Percentiles rank a stretch among this genome's conserved stretches.
Evolutionary conservation across 1,140 invertebrate genomes (phyloP).

Genomic region (Cephus cinctus): DNA sequence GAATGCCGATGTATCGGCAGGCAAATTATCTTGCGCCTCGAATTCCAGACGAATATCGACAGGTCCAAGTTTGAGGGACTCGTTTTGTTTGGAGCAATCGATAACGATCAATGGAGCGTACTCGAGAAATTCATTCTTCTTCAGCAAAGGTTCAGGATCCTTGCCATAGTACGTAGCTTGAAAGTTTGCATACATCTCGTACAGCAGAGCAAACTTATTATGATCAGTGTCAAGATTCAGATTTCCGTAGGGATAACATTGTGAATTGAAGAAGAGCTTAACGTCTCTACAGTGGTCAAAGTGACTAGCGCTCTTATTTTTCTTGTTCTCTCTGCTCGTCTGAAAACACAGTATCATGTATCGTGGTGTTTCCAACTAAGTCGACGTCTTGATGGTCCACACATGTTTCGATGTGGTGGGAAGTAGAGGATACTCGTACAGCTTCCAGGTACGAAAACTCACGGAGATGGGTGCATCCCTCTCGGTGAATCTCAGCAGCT

Average conservation of each 20-base stretch:
- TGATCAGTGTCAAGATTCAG: constrained; percentile 29
- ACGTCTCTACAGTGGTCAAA: constrained; percentile 34
- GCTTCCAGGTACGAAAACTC: too few relatives aligned
- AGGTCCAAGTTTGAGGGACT: constrained; percentile 30
- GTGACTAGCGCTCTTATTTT: constrained; percentile 8
- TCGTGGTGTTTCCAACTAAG: constrained; percentile 23
- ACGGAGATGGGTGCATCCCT: too few relatives aligned
- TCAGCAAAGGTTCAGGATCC: constrained; percentile 16
- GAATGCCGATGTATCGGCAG: constrained; percentile 33
- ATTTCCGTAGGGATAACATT: constrained; percentile 35
- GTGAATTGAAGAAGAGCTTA: constrained; percentile 38
- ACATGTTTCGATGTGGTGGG: too few relatives aligned
- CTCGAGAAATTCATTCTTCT: constrained; percentile 17
- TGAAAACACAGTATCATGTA: constrained; percentile 29
- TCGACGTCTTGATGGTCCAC: constrained; percentile 24
- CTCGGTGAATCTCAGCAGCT: too few relatives aligned
- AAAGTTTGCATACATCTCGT: constrained; percentile 25
- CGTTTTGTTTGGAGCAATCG: constrained; percentile 36
- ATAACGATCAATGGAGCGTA: constrained; percentile 29
- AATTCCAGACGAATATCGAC: constrained; percentile 38
- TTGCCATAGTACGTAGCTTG: constrained; percentile 29
- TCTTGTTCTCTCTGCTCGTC: constrained; percentile 19
- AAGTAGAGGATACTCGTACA: too few relatives aligned
- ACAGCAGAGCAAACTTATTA: constrained; percentile 19
- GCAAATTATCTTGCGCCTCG: constrained; percentile 21